phyloP scores from a whole-genome alignment of 2,113 vertebrate genomes.

The Phrynocephalus versicolor region DNA sequence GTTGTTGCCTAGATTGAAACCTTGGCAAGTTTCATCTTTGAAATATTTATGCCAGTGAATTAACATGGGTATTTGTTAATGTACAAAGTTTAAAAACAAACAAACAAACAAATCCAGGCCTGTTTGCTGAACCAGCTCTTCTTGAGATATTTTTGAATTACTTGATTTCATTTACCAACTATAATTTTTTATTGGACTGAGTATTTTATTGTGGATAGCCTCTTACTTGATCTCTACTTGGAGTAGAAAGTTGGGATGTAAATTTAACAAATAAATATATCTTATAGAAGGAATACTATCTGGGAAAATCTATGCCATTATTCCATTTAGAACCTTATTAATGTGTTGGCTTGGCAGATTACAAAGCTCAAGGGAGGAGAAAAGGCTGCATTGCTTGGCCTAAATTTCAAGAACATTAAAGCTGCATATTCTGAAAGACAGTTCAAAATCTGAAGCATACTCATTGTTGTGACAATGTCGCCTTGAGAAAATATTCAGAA shows the following conservation, averaged over 20 bases:
- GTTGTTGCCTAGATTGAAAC: too few relatives aligned
- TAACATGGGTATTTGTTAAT: too few relatives aligned
- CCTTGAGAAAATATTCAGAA: background rate
- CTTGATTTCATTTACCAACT: background rate
- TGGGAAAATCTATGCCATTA: background rate
- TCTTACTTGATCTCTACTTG: too few relatives aligned
- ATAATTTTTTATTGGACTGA: background rate
- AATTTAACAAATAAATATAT: background rate
- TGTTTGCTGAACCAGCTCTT: background rate
- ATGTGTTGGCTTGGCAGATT: background rate
- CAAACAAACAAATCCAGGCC: too few relatives aligned
- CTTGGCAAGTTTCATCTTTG: too few relatives aligned
- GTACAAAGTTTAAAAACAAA: too few relatives aligned
- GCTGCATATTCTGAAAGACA: background rate
- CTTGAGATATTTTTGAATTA: background rate
- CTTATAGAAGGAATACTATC: background rate
- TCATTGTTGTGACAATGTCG: background rate
- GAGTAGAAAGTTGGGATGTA: background rate
- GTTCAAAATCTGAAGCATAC: background rate
- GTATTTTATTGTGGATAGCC: background rate
- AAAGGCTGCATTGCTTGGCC: background rate
- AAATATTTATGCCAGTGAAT: too few relatives aligned
- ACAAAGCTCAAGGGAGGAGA: background rate
- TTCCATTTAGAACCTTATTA: background rate
- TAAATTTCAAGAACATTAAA: background rate